Percentiles rank a stretch among this genome's conserved stretches.
These are phyloP conservation scores for Oxyteleia sp. DNA, from an alignment of 2,888 invertebrate species.

Conservation along the genomic window DNA sequence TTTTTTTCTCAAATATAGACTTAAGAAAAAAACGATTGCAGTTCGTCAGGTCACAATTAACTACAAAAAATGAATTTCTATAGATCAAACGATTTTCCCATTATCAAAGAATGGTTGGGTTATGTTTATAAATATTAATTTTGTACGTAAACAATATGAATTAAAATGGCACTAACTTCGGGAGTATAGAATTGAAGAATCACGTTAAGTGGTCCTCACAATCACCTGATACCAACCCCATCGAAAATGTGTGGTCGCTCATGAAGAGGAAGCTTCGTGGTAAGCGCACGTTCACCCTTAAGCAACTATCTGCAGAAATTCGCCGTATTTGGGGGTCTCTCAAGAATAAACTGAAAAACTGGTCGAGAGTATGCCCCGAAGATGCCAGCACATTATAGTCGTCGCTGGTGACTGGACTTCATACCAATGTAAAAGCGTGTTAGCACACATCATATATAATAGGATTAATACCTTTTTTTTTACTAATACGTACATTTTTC, in stretches of 20 bases:
- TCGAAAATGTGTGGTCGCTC: conserved; percentile 68
- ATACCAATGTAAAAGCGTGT: not conserved
- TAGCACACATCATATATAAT: conserved; percentile 1
- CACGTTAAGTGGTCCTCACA: conserved; percentile 66
- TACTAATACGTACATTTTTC: too few species aligned
- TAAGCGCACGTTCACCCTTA: conserved; percentile 24
- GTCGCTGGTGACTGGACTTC: conserved; percentile 27
- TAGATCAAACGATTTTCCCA: too few species aligned
- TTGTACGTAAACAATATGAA: too few species aligned
- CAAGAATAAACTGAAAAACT: not conserved
- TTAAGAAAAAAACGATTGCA: too few species aligned
- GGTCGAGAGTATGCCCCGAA: conserved; percentile 85
- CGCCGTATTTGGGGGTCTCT: conserved; percentile 24
- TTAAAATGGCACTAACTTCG: too few species aligned
- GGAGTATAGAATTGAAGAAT: too few species aligned
- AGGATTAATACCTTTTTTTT: not conserved
- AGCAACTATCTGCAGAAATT: conserved; percentile 19
- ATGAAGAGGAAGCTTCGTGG: conserved; percentile 67
- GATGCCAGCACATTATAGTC: conserved; percentile 50
- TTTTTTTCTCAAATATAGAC: too few species aligned
- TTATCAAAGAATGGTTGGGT: too few species aligned
- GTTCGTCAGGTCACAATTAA: too few species aligned
- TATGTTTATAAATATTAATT: too few species aligned
- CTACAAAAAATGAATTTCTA: too few species aligned
- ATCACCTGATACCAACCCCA: conserved; percentile 69